phyloP scores from a whole-genome alignment of 2,113 vertebrate species.

The Meles meles region DNA sequence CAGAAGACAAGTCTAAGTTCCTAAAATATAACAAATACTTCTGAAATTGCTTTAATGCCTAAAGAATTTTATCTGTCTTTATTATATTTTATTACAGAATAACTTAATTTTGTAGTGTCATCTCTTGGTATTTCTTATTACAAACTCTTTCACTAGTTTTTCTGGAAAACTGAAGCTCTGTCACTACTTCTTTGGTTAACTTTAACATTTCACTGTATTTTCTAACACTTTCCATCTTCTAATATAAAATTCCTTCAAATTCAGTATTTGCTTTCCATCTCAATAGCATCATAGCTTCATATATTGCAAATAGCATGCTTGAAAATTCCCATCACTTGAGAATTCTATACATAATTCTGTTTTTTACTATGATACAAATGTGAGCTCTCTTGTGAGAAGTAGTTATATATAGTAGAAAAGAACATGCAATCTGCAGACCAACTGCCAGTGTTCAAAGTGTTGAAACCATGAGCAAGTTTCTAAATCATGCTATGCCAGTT shows the following conservation, averaged over 20 bases:
- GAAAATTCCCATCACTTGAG: neutral
- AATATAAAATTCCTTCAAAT: neutral
- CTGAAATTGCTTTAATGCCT: neutral
- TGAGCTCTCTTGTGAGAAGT: neutral
- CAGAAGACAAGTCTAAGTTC: neutral
- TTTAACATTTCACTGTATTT: neutral
- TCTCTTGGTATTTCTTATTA: neutral
- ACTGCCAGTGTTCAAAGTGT: neutral
- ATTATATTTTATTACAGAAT: neutral
- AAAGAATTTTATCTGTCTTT: neutral
- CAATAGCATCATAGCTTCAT: neutral
- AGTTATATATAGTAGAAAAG: neutral
- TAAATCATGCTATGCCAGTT: neutral
- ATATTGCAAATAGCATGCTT: neutral
- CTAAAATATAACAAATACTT: neutral
- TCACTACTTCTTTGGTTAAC: neutral
- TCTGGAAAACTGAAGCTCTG: neutral
- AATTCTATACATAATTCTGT: neutral
- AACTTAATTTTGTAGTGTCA: neutral
- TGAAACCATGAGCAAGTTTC: neutral
- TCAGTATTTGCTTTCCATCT: neutral
- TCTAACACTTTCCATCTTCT: neutral
- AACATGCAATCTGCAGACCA: neutral
- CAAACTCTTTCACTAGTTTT: neutral
- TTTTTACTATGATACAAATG: neutral